phyloP scores from a whole-genome alignment of 2,113 vertebrate genomes.

The Cinclus mexicanus region DNA sequence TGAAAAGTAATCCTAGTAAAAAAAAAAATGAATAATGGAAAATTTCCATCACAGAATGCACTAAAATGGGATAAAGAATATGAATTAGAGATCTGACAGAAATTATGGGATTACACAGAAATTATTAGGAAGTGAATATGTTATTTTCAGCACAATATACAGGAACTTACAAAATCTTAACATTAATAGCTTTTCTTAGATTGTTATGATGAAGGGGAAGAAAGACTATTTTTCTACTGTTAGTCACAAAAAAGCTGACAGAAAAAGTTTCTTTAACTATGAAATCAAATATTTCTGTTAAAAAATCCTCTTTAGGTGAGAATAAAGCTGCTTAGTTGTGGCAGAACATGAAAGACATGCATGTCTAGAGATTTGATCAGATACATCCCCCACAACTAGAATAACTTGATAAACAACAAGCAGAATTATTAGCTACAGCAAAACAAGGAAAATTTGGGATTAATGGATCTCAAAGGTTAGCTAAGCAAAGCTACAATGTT shows the following conservation, averaged over 20 bases:
- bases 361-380: not conserved
- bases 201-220: not conserved
- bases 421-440: not conserved
- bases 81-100: not conserved
- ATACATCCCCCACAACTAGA: not conserved
- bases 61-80: not conserved
- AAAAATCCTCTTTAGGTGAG: not conserved
- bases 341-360: not conserved
- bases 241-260: not conserved
- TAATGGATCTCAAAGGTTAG: not conserved
- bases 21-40: not conserved
- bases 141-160: not conserved
- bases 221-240: not conserved
- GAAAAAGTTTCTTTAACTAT: not conserved
- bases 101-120: not conserved
- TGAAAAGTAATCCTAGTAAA: not conserved
- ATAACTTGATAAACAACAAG: not conserved
- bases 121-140: not conserved
- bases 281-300: not conserved
- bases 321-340: not conserved
- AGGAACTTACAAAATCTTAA: not conserved
- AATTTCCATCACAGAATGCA: not conserved
- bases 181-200: not conserved
- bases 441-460: not conserved
- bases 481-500: not conserved